phyloP scores from a whole-genome alignment of 2,113 vertebrate genomes.

The Columba janthina region DNA sequence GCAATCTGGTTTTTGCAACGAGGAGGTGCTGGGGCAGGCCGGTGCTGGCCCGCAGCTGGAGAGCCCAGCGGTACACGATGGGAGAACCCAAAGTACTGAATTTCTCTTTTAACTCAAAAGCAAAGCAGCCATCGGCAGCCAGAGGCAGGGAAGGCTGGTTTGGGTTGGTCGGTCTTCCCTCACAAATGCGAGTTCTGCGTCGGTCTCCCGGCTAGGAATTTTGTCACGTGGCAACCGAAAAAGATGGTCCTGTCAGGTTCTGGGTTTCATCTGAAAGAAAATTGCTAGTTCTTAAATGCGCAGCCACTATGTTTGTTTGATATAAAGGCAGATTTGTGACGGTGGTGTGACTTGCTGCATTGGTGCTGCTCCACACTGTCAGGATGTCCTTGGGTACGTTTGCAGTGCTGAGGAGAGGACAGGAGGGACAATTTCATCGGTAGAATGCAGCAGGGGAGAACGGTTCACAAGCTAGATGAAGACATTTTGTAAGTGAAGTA shows the following conservation, averaged over 20 bases:
- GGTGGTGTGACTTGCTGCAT: not conserved
- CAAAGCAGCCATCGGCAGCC: not conserved
- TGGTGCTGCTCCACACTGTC: not conserved
- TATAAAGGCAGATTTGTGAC: not conserved
- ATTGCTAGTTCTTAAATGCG: not conserved
- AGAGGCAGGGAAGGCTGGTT: not conserved
- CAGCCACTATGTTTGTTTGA: not conserved
- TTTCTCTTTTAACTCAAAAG: not conserved
- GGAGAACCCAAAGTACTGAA: not conserved
- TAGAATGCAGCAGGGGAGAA: not conserved
- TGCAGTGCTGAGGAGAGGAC: not conserved
- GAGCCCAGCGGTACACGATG: accelerated
- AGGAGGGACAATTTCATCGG: not conserved
- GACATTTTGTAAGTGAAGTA: not conserved
- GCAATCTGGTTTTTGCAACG: not conserved
- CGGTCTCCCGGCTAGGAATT: not conserved
- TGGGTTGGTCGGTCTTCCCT: not conserved
- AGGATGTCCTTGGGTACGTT: not conserved
- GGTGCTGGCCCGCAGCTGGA: accelerated
- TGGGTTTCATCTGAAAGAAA: not conserved
- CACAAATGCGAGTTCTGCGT: not conserved
- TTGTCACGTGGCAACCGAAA: accelerated
- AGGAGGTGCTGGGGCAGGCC: too few relatives aligned
- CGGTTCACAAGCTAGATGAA: not conserved
- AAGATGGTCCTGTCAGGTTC: not conserved